Base-by-base conservation (phyloP, 2,888 invertebrate species). In the Nowickia ferox region DNA sequence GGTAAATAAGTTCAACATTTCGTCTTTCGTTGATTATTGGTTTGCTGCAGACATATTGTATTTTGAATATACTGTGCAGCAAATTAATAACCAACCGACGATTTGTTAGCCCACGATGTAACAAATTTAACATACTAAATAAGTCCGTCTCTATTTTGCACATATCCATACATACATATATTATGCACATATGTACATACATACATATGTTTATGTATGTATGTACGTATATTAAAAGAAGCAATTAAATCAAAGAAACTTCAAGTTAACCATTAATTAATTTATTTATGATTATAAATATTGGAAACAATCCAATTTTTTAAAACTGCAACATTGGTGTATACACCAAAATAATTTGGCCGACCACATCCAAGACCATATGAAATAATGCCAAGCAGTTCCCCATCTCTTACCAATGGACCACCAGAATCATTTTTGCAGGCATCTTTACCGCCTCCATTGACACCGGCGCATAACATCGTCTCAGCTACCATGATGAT, bases 391-490 rank as follows among this genome's bases (percentile, higher is more conserved):
- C 92, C 92, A 15, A 90, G 48, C n/a, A 90, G 88, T 57, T 87
- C 15, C 2, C 90, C 89, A 4, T 89, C 86, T 19, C 74, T 82
- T 57, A 89, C 87, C 72, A 92, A 63, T 11, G 92, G 92, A n/a
- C 92, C 92, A 13, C 92, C 92, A 9, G 92, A 92, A 83, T 92
- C 92, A 13, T 91, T 91, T 74, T 92, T 91, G 78, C 92, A 92
- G n/a, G 91, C 88, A 87, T 92, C 92, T 82, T 90, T 91, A 46
- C 92, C 92, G 40, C 92, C 92, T 0, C 87, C 88, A 1, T 74
- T 38, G 4, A 89, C 89, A 44, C 87, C 90, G n/a, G 91, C 91
- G 40, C 92, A 92, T 38, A 92, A 30, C 92, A 92, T 92, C 1
- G 87, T 87, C 1, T 68, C 65, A 22, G 90, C 91, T 9, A 91